Percentiles rank a stretch among this genome's conserved stretches.
These are phyloP conservation scores for Drosophila colorata DNA, from an alignment of 2,888 invertebrate genomes.

Conservation along the genomic window DNA sequence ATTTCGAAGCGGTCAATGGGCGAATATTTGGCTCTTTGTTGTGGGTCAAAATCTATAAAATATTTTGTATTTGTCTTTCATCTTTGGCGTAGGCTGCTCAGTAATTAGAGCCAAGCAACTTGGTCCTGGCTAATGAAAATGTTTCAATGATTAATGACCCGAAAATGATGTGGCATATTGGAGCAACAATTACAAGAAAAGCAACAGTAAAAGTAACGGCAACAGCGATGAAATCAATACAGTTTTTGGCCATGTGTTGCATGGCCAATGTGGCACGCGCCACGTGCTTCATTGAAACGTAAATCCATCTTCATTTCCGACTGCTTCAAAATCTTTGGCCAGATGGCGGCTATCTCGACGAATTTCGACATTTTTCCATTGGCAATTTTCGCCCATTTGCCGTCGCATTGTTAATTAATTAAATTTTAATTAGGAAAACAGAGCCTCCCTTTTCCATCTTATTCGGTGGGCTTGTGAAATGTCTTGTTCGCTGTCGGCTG, in stretches of 20 bases:
- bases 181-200: slow-evolving; percentile 60
- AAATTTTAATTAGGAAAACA: slow-evolving; percentile 74
- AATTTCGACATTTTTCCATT: slow-evolving; percentile 40
- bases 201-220: slow-evolving; percentile 11
- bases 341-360: slow-evolving; percentile 54
- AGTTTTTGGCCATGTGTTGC: slow-evolving; percentile 66
- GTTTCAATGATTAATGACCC: slow-evolving; percentile 71
- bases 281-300: slow-evolving; percentile 31
- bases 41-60: slow-evolving; percentile 46
- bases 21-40: slow-evolving; percentile 42
- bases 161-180: slow-evolving; percentile 79
- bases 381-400: slow-evolving; percentile 31
- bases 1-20: slow-evolving; percentile 4
- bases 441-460: slow-evolving; percentile 8
- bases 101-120: slow-evolving; percentile 46
- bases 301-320: slow-evolving; percentile 40
- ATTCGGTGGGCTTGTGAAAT: slow-evolving; percentile 51
- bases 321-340: slow-evolving; percentile 27
- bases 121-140: slow-evolving; percentile 65
- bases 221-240: slow-evolving; percentile 43
- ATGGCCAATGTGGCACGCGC: slow-evolving; percentile 32
- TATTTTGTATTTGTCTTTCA: slow-evolving; percentile 41
- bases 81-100: slow-evolving; percentile 15
- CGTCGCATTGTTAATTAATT: slow-evolving; percentile 73
- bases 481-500: slow-evolving; percentile 56